Evolutionary conservation across 2,888 invertebrate genomes (phyloP), one percentile per base, ranked within the genome.

Genomic region (Eulithis prunata): DNA sequence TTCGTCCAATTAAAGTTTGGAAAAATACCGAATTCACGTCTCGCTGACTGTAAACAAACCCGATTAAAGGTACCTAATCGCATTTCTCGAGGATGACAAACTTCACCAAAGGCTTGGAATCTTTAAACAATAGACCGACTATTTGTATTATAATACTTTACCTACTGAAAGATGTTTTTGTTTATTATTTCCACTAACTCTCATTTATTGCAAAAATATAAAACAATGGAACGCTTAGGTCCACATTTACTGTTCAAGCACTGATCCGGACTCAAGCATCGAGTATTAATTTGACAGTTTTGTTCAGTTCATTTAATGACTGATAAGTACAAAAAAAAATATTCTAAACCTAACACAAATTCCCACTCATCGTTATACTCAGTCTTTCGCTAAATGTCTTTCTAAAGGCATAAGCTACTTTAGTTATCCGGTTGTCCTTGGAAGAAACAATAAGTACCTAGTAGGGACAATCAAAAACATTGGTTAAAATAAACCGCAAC

Each of bases 61-160:
- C 71, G 75, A 76, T 74, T 73, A 71, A 69, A 72, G 54, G 45
- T 80, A 21, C 21, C 21, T 21, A 82, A 83, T 84, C 82, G 77
- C 74, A 73, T 84, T 80, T 72, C 72, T 71, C 62, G 71, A 72
- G 78, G 75, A 83, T 83, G 79, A 81, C 78, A 77, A 80, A 75
- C 79, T 81, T 75, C 52, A 58, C 71, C 70, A 74, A 76, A 74
- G 75, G 70, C 78, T 82, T 72, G 66, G 66, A 71, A 78, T 75
- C 71, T 82, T 61, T 73, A 66, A 79, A 87, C 85, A 87, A 87
- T 81, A 74, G 78, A 70, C 70, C 75, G 77, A 78, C 76, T 74
- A 78, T 78, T 78, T 75, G 75, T 78, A 46, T 67, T 46, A 46
- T 52, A 56, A 60, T 52, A 62, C 47, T 10, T 76, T 47, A 14